Conservation (phyloP, 2,113 vertebrate genomes). For the Etheostoma cragini region DNA sequence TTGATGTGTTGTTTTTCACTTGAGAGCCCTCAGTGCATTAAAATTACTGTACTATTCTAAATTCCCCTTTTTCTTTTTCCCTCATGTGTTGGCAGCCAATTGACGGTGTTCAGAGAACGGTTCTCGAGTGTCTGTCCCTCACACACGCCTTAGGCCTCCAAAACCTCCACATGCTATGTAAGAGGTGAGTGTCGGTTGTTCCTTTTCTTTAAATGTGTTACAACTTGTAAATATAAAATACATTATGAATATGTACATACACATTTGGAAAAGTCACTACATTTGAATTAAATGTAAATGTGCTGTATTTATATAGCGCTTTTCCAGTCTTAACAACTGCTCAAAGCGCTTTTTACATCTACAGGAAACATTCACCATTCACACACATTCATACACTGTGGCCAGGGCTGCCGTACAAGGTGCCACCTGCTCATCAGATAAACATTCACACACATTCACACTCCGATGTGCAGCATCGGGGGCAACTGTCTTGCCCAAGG, state of each 20-base stretch:
- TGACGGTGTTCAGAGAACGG: constrained; percentile 87
- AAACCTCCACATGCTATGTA: constrained; percentile 88
- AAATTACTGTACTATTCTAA: background rate
- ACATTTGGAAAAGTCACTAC: background rate
- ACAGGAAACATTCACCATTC: too few relatives aligned
- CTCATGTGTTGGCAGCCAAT: constrained; percentile 80
- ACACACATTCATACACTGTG: too few relatives aligned
- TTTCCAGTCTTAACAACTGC: too few relatives aligned
- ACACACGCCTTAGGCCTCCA: constrained; percentile 89
- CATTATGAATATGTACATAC: too few relatives aligned
- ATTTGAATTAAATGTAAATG: too few relatives aligned
- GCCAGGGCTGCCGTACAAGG: too few relatives aligned
- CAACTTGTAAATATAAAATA: background rate
- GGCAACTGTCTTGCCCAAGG: too few relatives aligned
- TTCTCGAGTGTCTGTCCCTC: constrained; percentile 92
- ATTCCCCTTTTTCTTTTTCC: background rate
- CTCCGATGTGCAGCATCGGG: too few relatives aligned
- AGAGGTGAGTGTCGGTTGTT: constrained; percentile 85
- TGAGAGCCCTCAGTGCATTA: background rate
- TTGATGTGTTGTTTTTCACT: background rate
- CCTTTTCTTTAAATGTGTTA: background rate
- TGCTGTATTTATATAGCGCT: too few relatives aligned
- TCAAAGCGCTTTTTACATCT: too few relatives aligned
- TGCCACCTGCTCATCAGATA: too few relatives aligned
- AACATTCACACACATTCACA: too few relatives aligned